phyloP scores from a whole-genome alignment of 1,140 invertebrate genomes.

The Dendrolimus kikuchii region DNA sequence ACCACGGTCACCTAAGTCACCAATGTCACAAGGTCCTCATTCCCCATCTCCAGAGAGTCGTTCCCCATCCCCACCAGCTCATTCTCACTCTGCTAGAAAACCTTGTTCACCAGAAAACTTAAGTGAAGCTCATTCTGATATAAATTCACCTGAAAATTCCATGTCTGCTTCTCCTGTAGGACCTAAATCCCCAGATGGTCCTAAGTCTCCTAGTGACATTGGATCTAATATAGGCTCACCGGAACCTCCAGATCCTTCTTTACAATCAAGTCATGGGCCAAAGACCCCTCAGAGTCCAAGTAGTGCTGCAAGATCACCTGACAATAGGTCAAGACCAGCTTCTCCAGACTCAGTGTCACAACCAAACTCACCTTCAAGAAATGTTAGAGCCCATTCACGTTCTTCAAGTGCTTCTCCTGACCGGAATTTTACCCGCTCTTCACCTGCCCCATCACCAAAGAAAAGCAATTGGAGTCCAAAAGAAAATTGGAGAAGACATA shows the following conservation, averaged over 20 bases:
- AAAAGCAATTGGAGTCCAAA: slow-evolving; percentile 60
- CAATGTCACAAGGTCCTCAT: slow-evolving; percentile 33
- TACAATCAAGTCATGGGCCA: slow-evolving; percentile 29
- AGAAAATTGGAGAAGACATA: slow-evolving; percentile 57
- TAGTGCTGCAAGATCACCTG: slow-evolving; percentile 40
- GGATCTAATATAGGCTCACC: slow-evolving; percentile 49
- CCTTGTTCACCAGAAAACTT: slow-evolving; percentile 48
- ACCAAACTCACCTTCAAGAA: slow-evolving; percentile 28
- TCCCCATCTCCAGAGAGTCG: slow-evolving; percentile 46
- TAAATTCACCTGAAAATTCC: slow-evolving; percentile 62
- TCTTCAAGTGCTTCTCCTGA: slow-evolving; percentile 47
- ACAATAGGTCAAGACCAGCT: slow-evolving; percentile 36
- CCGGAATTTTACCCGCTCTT: slow-evolving; percentile 34
- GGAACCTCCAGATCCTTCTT: slow-evolving; percentile 17
- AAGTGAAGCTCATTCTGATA: slow-evolving; percentile 55
- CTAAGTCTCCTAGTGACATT: slow-evolving; percentile 50
- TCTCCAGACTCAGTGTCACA: slow-evolving; percentile 46
- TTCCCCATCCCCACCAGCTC: slow-evolving; percentile 30
- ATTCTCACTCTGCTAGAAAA: slow-evolving; percentile 19
- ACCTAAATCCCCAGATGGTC: slow-evolving; percentile 47
- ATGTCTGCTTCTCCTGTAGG: slow-evolving; percentile 41
- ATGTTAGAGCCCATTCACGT: slow-evolving; percentile 17
- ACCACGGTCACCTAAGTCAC: slow-evolving; percentile 34
- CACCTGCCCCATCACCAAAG: slow-evolving; percentile 36
- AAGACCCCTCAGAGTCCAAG: slow-evolving; percentile 45